These are phyloP conservation scores for Poeciliopsis gracilis DNA, from an alignment of 2,797 vertebrate species.

Conservation along the genomic window DNA sequence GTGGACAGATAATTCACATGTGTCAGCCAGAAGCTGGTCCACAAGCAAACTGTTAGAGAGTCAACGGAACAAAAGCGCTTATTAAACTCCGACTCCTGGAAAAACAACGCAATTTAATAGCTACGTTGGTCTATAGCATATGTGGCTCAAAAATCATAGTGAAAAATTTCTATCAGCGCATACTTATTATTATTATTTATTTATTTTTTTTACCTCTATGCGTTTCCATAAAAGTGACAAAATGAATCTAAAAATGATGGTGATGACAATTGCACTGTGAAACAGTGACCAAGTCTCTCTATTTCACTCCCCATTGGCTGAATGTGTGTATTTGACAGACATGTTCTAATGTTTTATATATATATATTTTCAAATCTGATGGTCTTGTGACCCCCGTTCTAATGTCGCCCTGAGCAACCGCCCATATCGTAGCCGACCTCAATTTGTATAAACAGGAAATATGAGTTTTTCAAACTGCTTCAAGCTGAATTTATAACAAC, in stretches of 20 bases:
- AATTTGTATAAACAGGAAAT: background rate
- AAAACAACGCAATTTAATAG: background rate
- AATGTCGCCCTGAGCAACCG: background rate
- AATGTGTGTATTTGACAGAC: background rate
- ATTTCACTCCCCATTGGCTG: background rate
- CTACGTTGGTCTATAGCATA: background rate
- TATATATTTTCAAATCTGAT: background rate
- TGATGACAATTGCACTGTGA: background rate
- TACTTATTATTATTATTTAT: too few relatives aligned
- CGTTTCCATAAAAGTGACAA: background rate
- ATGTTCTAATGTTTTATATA: too few relatives aligned
- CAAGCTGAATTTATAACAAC: background rate
- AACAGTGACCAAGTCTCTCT: background rate
- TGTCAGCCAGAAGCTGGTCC: background rate
- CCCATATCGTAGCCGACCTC: background rate
- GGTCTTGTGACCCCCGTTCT: background rate
- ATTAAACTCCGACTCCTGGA: background rate
- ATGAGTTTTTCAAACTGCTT: background rate
- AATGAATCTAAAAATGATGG: background rate
- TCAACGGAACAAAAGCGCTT: background rate
- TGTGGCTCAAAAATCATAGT: background rate
- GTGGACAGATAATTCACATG: background rate
- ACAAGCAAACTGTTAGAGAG: background rate
- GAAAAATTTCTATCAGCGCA: background rate
- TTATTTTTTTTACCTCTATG: background rate